Evolutionary conservation across 2,797 vertebrate genomes (phyloP).

Genomic region (Alca torda): DNA sequence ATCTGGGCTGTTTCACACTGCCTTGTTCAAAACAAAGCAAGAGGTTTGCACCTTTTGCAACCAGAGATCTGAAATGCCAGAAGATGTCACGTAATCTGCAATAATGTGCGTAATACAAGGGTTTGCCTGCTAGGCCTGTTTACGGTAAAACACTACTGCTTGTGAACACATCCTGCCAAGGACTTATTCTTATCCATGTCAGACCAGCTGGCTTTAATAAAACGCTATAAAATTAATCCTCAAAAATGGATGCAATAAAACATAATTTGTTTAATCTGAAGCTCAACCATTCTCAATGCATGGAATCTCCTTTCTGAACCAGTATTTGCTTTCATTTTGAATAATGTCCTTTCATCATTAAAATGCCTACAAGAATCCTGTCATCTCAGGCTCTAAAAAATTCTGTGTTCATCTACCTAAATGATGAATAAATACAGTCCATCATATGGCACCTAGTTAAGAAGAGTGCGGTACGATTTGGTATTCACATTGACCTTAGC

Average conservation of each 20-base stretch:
- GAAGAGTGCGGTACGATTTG: background rate
- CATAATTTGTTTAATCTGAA: slow-evolving; percentile 33
- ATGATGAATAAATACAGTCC: background rate
- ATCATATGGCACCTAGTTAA: background rate
- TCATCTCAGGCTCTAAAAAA: background rate
- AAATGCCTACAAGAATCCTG: background rate
- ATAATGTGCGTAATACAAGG: background rate
- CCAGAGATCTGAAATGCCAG: background rate
- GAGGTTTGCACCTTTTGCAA: background rate
- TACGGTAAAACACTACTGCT: background rate
- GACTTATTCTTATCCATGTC: background rate
- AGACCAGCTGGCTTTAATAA: slow-evolving; percentile 37
- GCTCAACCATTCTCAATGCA: background rate
- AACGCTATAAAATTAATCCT: slow-evolving; percentile 44
- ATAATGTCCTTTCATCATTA: background rate
- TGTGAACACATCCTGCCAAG: background rate
- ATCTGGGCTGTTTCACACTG: background rate
- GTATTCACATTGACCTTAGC: background rate
- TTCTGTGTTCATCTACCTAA: background rate
- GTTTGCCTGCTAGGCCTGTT: slow-evolving; percentile 4
- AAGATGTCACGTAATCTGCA: background rate
- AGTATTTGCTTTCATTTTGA: background rate
- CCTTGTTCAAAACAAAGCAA: background rate
- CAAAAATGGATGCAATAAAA: slow-evolving; percentile 23
- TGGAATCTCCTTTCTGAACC: background rate